Conservation (phyloP, 2,888 invertebrate species). For the Cylloceria caligata region DNA sequence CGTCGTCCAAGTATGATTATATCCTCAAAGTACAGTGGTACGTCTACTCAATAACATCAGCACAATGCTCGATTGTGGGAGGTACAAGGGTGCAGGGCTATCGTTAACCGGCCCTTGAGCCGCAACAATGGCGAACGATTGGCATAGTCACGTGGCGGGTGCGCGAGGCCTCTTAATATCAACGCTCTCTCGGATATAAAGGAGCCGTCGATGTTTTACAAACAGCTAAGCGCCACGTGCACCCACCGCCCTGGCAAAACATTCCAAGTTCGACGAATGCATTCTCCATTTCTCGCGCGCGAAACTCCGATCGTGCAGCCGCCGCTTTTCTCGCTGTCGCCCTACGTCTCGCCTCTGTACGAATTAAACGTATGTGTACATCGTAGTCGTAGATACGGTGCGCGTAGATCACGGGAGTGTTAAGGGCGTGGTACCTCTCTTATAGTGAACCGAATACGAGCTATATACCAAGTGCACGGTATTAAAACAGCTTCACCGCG, state of each 20-base stretch:
- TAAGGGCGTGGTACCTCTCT: constrained; percentile 50
- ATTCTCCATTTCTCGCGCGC: background rate
- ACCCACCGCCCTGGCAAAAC: constrained; percentile 82
- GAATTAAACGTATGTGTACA: constrained; percentile 30
- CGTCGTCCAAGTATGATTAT: constrained; percentile 33
- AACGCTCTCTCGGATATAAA: constrained; percentile 77
- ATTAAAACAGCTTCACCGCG: constrained; percentile 43
- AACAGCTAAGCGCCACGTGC: constrained; percentile 83
- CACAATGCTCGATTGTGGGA: constrained; percentile 54
- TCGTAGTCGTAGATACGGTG: constrained; percentile 20
- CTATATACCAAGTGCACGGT: constrained; percentile 26
- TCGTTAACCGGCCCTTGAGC: constrained; percentile 78
- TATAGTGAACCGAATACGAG: constrained; percentile 18
- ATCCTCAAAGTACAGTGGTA: background rate
- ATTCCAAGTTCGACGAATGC: constrained; percentile 73
- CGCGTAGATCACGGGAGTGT: constrained; percentile 33
- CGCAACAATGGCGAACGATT: constrained; percentile 81
- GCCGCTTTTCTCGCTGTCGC: constrained; percentile 19
- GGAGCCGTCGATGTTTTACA: constrained; percentile 83
- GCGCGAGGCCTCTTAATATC: constrained; percentile 61
- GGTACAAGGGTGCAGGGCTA: constrained; percentile 63
- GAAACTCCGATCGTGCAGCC: constrained; percentile 24
- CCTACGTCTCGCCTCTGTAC: constrained; percentile 2
- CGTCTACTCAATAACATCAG: constrained; percentile 43
- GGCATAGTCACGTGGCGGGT: constrained; percentile 68